Percentiles rank a stretch among this genome's conserved stretches.
Conservation (phyloP, 2,113 vertebrate species). For the Chloropsis hardwickii region DNA sequence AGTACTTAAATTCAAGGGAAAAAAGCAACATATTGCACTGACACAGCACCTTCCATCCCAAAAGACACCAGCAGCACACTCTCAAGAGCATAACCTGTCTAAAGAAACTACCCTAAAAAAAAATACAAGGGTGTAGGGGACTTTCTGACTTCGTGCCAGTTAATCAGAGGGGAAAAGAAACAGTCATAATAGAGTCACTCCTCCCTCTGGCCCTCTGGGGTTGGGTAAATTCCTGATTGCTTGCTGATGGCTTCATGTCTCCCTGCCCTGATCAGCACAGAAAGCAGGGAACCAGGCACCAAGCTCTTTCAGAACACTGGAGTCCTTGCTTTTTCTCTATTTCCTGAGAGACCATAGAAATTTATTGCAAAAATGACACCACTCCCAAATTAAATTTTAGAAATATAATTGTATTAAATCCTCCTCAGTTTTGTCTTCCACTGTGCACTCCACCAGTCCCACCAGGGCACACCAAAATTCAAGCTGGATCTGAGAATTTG, state of each 20-base stretch:
- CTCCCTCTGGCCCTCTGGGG: neutral
- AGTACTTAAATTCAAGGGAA: neutral
- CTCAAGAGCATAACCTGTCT: neutral
- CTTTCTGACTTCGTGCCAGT: neutral
- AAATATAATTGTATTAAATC: neutral
- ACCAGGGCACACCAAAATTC: neutral
- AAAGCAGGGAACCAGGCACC: neutral
- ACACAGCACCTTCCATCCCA: neutral
- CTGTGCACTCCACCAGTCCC: neutral
- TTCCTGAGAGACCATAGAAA: neutral
- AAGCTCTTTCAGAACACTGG: neutral
- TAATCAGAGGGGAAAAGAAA: neutral
- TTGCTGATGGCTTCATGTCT: neutral
- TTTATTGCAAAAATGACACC: neutral
- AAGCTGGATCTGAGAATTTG: neutral
- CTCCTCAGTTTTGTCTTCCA: neutral
- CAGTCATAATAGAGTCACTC: neutral
- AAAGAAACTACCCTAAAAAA: neutral
- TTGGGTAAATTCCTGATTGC: neutral
- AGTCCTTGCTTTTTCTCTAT: neutral
- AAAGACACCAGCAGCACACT: neutral
- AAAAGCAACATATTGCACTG: neutral
- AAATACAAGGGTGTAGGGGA: neutral
- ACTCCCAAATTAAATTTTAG: neutral
- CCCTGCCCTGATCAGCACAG: neutral